phyloP scores from a whole-genome alignment of 1,140 invertebrate species.

The Hyles euphorbiae region DNA sequence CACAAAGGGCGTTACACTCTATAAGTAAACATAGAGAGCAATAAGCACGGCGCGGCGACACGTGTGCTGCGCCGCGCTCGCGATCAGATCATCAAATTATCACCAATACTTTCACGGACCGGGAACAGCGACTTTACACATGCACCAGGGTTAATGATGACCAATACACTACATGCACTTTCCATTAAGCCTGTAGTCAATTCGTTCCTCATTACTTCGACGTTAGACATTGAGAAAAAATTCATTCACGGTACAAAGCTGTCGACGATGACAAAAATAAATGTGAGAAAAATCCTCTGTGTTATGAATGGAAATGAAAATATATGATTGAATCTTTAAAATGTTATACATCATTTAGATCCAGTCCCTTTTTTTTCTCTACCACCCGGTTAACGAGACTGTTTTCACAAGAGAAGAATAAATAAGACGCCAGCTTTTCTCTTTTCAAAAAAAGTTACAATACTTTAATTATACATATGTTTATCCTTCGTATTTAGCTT shows the following conservation, averaged over 20 bases:
- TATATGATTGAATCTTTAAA: not conserved
- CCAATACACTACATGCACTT: no score
- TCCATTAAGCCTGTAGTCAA: no score
- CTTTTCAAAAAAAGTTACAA: not conserved
- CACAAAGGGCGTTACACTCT: conserved; percentile 72
- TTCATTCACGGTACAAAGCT: no score
- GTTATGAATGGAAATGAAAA: not conserved
- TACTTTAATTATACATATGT: not conserved
- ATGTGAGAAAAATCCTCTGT: not conserved
- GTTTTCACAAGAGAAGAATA: no score
- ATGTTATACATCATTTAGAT: no score
- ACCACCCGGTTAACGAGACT: no score
- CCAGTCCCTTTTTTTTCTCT: no score
- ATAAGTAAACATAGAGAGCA: conserved; percentile 48
- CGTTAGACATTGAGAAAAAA: no score
- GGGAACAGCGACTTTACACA: not conserved
- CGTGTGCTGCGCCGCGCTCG: conserved; percentile 29
- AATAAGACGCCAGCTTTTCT: not conserved
- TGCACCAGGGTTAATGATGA: no score
- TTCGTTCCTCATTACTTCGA: no score
- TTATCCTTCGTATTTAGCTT: no score
- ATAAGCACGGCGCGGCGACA: conserved; percentile 38
- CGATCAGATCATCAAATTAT: conserved; percentile 20
- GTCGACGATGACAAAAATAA: no score
- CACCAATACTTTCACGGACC: not conserved